Evolutionary conservation across 2,113 vertebrate species (phyloP).

Genomic region (Elaphurus davidianus): DNA sequence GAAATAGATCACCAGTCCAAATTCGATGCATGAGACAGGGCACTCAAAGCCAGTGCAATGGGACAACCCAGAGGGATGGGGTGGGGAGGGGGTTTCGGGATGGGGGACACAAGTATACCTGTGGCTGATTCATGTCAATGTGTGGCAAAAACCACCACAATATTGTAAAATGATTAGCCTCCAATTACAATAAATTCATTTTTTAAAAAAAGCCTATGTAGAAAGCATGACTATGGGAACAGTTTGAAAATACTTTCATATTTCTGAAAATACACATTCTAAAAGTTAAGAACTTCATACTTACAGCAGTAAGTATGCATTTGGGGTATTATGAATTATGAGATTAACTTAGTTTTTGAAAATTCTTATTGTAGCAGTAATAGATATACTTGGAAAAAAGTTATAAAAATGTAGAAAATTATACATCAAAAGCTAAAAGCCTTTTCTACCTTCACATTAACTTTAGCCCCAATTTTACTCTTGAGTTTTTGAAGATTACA

Average conservation of each 20-base stretch:
- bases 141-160: background rate
- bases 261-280: background rate
- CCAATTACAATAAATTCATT: background rate
- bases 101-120: background rate
- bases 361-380: background rate
- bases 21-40: background rate
- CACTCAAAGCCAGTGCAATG: background rate
- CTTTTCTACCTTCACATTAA: background rate
- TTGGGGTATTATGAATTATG: background rate
- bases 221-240: background rate
- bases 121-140: background rate
- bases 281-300: background rate
- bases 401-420: background rate
- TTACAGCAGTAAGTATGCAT: background rate
- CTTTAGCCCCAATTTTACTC: background rate
- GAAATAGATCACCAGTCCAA: background rate
- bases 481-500: background rate
- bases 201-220: background rate
- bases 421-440: background rate
- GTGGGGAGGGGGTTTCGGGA: background rate
- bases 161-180: background rate
- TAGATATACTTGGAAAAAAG: background rate
- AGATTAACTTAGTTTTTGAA: background rate
- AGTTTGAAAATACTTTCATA: background rate
- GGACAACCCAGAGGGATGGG: background rate